A percentile compares a stretch with the other conserved stretches of the same genome.
phyloP scores from a whole-genome alignment of 2,888 invertebrate genomes.

The Sicus ferrugineus region DNA sequence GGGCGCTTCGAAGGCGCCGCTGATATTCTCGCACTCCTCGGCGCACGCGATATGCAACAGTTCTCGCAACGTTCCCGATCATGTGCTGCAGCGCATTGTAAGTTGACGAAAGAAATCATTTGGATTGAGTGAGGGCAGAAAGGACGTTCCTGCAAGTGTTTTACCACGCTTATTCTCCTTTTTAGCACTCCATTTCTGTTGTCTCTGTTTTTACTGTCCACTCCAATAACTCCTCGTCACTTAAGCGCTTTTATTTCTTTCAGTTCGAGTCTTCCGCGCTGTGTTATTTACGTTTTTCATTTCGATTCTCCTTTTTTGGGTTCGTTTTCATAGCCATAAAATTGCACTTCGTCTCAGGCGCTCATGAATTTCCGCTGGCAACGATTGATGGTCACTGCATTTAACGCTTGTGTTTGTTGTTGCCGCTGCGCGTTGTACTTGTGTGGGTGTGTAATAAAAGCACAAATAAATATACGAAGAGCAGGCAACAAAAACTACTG shows the following conservation, averaged over 20 bases:
- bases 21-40: constrained; percentile 86
- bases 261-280: too few species aligned
- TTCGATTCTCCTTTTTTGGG: too few species aligned
- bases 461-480: neutral
- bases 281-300: too few species aligned
- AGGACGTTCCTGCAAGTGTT: too few species aligned
- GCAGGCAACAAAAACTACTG: neutral
- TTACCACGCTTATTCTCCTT: too few species aligned
- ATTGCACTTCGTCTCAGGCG: neutral
- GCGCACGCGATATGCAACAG: constrained; percentile 83
- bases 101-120: constrained; percentile 42
- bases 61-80: constrained; percentile 82
- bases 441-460: neutral
- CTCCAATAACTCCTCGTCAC: too few species aligned
- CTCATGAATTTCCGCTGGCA: constrained; percentile 27
- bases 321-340: neutral
- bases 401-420: neutral
- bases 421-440: neutral
- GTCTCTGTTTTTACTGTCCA: too few species aligned
- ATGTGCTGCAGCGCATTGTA: constrained; percentile 75
- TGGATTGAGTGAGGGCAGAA: too few species aligned
- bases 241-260: too few species aligned
- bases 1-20: constrained; percentile 79
- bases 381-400: constrained; percentile 27
- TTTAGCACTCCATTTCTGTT: too few species aligned